Percentiles rank a stretch among this genome's conserved stretches.
Evolutionary conservation across 2,113 vertebrate species (phyloP).

Genomic region (Daboia siamensis): DNA sequence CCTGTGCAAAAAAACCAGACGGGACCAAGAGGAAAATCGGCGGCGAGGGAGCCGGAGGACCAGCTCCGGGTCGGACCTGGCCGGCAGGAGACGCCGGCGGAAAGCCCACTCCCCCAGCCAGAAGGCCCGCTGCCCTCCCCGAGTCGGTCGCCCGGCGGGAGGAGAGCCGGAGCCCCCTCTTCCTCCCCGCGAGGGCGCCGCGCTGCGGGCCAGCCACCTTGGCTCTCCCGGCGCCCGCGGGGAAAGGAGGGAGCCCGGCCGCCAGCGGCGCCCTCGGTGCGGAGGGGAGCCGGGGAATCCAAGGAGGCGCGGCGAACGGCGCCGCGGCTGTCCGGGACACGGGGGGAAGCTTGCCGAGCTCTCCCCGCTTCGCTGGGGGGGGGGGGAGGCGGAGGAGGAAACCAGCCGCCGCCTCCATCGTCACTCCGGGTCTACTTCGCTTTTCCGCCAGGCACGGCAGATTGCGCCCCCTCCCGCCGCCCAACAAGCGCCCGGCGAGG

Average conservation of each 20-base stretch:
- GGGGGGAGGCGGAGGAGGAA: not conserved
- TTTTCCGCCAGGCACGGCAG: not conserved
- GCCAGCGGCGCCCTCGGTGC: too few species aligned
- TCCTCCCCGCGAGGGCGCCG: not conserved
- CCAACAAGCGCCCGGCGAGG: not conserved
- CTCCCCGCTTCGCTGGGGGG: not conserved
- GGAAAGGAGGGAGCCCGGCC: not conserved
- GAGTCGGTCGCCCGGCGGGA: not conserved
- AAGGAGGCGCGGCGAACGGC: not conserved
- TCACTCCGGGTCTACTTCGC: not conserved
- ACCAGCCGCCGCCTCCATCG: not conserved
- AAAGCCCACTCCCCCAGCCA: too few species aligned
- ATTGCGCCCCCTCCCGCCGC: not conserved
- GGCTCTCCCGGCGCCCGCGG: not conserved
- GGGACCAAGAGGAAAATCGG: not conserved
- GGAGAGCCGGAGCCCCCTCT: not conserved
- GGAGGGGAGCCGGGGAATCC: not conserved
- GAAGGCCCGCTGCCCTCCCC: too few species aligned
- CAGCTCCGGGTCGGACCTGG: too few species aligned
- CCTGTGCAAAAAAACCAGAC: not conserved
- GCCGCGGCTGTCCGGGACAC: not conserved
- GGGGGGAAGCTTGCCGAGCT: not conserved
- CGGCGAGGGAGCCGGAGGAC: not conserved
- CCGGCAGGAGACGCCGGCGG: too few species aligned
- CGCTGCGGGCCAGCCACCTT: too few species aligned